phyloP scores from a whole-genome alignment of 2,797 vertebrate species.

The Neosilurus mollespiculum region DNA sequence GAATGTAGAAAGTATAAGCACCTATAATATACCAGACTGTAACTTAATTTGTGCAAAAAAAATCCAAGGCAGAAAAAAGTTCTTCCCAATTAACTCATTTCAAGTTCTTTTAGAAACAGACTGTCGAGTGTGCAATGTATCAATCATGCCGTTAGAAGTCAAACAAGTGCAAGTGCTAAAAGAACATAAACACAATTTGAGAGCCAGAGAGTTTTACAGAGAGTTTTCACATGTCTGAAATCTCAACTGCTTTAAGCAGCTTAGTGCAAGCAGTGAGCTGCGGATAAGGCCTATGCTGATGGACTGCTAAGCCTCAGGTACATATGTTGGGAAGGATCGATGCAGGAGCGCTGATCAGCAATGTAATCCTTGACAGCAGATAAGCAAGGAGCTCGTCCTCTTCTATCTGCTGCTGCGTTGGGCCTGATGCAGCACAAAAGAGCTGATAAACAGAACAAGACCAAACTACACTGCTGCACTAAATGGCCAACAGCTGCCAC shows the following conservation, averaged over 20 bases:
- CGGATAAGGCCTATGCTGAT: not conserved
- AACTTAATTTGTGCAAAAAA: not conserved
- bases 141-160: not conserved
- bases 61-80: not conserved
- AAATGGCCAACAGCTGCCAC: not conserved
- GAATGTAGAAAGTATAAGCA: not conserved
- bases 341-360: slow-evolving; percentile 32
- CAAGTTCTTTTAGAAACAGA: not conserved
- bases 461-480: slow-evolving; percentile 9
- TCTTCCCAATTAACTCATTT: not conserved
- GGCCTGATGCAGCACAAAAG: slow-evolving; percentile 27
- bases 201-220: not conserved
- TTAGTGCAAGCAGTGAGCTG: not conserved
- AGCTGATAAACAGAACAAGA: slow-evolving; percentile 26
- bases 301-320: not conserved
- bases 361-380: slow-evolving; percentile 27
- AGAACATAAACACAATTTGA: not conserved
- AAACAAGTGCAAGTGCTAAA: not conserved
- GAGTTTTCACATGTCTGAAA: not conserved
- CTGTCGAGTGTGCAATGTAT: not conserved
- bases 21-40: not conserved
- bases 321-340: slow-evolving; percentile 9
- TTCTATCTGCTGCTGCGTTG: slow-evolving; percentile 14
- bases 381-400: slow-evolving; percentile 18
- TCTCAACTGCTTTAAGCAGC: not conserved